Evolutionary conservation across 2,888 invertebrate species (phyloP), one percentile per base, ranked within the genome.

Genomic region (Ernsta delagoae): DNA sequence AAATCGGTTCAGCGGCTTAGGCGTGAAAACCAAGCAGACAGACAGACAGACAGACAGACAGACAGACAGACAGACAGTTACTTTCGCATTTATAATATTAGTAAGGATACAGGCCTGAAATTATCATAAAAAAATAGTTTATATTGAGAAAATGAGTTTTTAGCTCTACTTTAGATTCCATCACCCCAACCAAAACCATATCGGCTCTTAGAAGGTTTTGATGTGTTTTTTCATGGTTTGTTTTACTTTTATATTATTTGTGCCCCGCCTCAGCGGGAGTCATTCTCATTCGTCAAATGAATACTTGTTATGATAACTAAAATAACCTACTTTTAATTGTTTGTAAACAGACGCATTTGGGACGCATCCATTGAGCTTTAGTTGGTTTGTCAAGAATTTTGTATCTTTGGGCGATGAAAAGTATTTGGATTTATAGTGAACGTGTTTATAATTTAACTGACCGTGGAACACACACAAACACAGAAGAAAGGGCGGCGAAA

Each of bases 281-380:
- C 31, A 54, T 11, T 45, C 45, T 61, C 48, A 31, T 48, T 34
- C 39, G 6, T 57, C 12, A 57, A 39, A 57, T 57, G 39, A 34
- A 12, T 34, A 12, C 8, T 34, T 36, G 36, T 57, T 36, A 57
- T 57, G 57, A 57, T 57, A 8, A 6, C 53, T 54, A 53, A 41
- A 59, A 41, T 53, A 2, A 16, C 11, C 59, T 50, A 8, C 31
- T 36, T 50, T 50, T 65, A 65, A 65, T 31, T 12, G 39, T 9
- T 36, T 50, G n/a, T 65, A 65, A 59, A 65, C 59, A 65, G 24
- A 59, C 48, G 5, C 41, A 45, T 65, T 50, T 50, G 59, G 59
- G 39, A 43, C 31, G 1, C 31, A 43, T 39, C 31, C 6, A n/a
- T 57, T 57, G n/a, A 57, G 11, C 6, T 56, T 34, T 34, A 34